Percentiles rank a stretch among this genome's conserved stretches.
Evolutionary conservation across 2,888 invertebrate species (phyloP).

Genomic region (Coelinius sp.): DNA sequence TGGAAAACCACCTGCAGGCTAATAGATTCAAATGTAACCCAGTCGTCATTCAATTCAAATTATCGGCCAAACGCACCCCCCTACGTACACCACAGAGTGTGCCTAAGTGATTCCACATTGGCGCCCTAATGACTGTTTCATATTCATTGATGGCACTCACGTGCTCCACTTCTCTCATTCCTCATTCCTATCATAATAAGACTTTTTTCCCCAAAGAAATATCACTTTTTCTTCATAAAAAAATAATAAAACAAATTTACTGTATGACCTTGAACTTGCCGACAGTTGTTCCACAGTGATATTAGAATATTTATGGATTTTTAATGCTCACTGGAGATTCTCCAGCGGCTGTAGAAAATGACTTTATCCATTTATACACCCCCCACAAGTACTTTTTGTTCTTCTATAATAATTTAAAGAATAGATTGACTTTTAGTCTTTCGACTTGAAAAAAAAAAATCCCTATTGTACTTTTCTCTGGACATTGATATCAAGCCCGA

Average conservation of each 20-base stretch:
- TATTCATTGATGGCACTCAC: constrained; percentile 52
- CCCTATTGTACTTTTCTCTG: background rate
- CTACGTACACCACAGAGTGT: constrained; percentile 19
- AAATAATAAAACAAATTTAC: no score
- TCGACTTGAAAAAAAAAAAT: background rate
- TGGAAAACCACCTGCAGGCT: constrained; percentile 34
- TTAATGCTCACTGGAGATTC: constrained; percentile 35
- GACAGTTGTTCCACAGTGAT: constrained; percentile 37
- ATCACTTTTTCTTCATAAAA: background rate
- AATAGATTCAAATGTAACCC: constrained; percentile 54
- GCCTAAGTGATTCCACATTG: constrained; percentile 58
- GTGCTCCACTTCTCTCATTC: constrained; percentile 11
- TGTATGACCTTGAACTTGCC: background rate
- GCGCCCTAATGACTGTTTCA: constrained; percentile 58
- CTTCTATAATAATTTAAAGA: no score
- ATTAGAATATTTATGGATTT: constrained; percentile 52
- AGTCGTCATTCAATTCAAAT: constrained; percentile 26
- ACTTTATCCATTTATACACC: background rate
- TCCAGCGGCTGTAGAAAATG: constrained; percentile 17
- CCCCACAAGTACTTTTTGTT: background rate
- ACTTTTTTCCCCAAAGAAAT: background rate
- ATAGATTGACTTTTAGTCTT: no score
- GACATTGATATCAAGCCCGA: background rate
- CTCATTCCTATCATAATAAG: constrained; percentile 5
- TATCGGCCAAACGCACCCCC: constrained; percentile 18